Conservation (phyloP, 2,797 vertebrate species). For the Melanotaenia trifasciata region DNA sequence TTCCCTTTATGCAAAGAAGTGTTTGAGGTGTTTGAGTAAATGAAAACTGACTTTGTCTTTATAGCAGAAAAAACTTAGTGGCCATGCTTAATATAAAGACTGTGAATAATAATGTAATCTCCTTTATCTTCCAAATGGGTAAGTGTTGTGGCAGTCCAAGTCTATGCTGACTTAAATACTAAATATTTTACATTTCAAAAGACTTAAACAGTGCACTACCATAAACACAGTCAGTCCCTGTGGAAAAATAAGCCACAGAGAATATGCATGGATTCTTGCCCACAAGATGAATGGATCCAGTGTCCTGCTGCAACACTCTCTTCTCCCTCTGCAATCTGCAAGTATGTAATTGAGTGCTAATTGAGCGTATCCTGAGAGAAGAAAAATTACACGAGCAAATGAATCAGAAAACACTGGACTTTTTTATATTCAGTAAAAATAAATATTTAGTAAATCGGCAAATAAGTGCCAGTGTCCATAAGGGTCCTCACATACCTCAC, state of each 20-base stretch:
- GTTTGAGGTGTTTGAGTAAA: neutral
- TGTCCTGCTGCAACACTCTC: conserved; percentile 52
- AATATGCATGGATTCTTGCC: conserved; percentile 55
- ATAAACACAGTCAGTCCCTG: conserved; percentile 29
- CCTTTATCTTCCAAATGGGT: conserved; percentile 4
- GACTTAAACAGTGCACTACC: conserved; percentile 24
- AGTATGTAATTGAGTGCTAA: conserved; percentile 66
- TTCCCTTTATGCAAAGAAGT: neutral
- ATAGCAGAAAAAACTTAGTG: neutral
- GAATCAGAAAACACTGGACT: conserved; percentile 34
- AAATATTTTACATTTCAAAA: conserved; percentile 21
- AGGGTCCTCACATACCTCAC: conserved; percentile 25
- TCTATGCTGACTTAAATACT: neutral
- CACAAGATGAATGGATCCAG: conserved; percentile 62
- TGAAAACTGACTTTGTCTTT: neutral
- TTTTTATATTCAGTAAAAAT: conserved; percentile 32
- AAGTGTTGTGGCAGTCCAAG: neutral
- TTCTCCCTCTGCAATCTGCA: conserved; percentile 39
- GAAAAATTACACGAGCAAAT: conserved; percentile 52
- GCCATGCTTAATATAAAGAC: neutral
- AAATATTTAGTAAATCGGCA: conserved; percentile 39
- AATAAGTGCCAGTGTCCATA: conserved; percentile 43
- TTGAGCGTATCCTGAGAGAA: conserved; percentile 52
- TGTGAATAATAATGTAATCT: neutral
- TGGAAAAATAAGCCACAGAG: conserved; percentile 37